Base-by-base conservation (phyloP, 2,113 vertebrate genomes). In the Tapirus terrestris region DNA sequence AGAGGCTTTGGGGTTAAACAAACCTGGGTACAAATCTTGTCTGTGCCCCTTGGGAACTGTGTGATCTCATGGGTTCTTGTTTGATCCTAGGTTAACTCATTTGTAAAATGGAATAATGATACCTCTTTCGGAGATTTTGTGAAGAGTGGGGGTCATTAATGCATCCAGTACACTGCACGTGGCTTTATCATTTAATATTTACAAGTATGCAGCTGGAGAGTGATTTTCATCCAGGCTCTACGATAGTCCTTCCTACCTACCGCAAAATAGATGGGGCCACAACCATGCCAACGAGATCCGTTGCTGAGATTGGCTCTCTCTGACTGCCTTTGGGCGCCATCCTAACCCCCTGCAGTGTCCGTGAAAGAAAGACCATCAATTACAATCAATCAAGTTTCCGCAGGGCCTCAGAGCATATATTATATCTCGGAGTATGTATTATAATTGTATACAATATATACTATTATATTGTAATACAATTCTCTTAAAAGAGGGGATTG, bases 131-230 rank as follows among this genome's bases (percentile, higher is more conserved):
- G 21, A 67, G 14, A 61, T 33, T 67, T 73, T 10, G 20, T 61
- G 53, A 36, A 56, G 58, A 60, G 33, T 2, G 4, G 39, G 31
- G 13, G n/a, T 25, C 31, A 0, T 12, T 12, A 8, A 17, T 9
- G 4, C 1, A 39, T 8, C 58, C 21, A 61, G 36, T 18, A 61
- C 18, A 1, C 1, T 17, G 3, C 72, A 18, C 3, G 13, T 5
- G 27, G 14, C 25, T 48, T 68, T 48, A 51, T 36, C 6, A 16
- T 63, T 33, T 65, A 23, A 1, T 23, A 6, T 76, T 73, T 80
- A 58, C n/a, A 87, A 39, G 39, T 12, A 23, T 3, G 1, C 39
- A 51, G 6, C 31, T 27, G 36, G 39, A 43, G n/a, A n/a, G 43
- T 10, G 31, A 48, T 73, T 80, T 85, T 81, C 4, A 8, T 36